A percentile compares a stretch with the other conserved stretches of the same genome.
Conservation (phyloP, 2,888 invertebrate species). For the Arenicola marina region DNA sequence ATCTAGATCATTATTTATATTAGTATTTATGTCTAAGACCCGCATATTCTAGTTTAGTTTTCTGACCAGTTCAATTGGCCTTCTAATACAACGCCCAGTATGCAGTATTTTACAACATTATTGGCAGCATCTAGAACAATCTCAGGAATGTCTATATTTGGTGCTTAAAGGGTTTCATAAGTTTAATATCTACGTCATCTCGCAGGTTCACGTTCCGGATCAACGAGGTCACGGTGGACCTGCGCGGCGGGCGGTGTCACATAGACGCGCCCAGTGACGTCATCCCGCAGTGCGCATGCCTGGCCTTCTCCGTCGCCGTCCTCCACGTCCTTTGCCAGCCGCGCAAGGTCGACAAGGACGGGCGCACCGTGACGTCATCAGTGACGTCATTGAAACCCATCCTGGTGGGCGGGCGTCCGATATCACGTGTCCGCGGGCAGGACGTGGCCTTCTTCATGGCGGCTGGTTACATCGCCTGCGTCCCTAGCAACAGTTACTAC, state of each 20-base stretch:
- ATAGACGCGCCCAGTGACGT: conserved; percentile 34
- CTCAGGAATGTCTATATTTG: background rate
- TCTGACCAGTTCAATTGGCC: too few species aligned
- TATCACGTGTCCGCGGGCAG: too few species aligned
- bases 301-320: conserved; percentile 62
- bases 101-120: too few species aligned
- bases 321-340: conserved; percentile 54
- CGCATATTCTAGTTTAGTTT: too few species aligned
- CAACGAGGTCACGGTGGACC: background rate
- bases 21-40: too few species aligned
- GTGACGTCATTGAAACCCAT: background rate
- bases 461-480: conserved; percentile 58
- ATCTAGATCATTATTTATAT: too few species aligned
- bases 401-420: too few species aligned
- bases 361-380: background rate
- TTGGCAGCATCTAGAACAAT: too few species aligned
- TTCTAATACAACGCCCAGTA: too few species aligned
- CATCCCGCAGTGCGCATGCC: conserved; percentile 62
- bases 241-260: background rate
- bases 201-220: too few species aligned
- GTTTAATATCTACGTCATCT: too few species aligned
- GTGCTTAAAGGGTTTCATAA: too few species aligned
- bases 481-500: conserved; percentile 43
- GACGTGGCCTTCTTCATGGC: conserved; percentile 55
- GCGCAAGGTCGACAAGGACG: background rate